Conservation (phyloP, 2,888 invertebrate genomes). For the Cataglyphis rosenhaueri region DNA sequence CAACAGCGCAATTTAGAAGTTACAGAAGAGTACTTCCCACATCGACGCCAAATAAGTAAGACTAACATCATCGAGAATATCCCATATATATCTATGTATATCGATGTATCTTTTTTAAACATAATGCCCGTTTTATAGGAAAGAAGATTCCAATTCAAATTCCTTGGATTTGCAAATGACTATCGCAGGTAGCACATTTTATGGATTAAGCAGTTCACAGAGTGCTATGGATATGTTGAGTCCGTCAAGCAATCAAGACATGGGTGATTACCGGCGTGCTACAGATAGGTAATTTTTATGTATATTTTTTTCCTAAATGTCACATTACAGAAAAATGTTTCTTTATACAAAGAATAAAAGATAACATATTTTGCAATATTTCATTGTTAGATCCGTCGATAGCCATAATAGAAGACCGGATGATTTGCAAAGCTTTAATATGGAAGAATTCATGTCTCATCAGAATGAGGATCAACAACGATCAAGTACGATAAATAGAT, state of each 20-base stretch:
- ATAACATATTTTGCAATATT: background rate
- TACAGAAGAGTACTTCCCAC: slow-evolving; percentile 89
- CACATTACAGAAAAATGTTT: background rate
- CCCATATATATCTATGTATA: background rate
- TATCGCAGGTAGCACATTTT: slow-evolving; percentile 83
- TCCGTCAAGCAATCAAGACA: slow-evolving; percentile 76
- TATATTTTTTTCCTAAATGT: background rate
- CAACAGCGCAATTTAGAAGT: slow-evolving; percentile 92
- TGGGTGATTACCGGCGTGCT: slow-evolving; percentile 82
- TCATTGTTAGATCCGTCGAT: slow-evolving; percentile 43
- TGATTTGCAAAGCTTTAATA: slow-evolving; percentile 90
- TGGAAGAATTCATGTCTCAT: slow-evolving; percentile 93
- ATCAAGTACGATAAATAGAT: slow-evolving; percentile 62
- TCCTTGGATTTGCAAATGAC: slow-evolving; percentile 82
- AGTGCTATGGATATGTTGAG: slow-evolving; percentile 80
- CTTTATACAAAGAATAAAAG: background rate
- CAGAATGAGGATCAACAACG: slow-evolving; percentile 90
- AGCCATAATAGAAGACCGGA: slow-evolving; percentile 84
- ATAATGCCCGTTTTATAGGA: slow-evolving; percentile 65
- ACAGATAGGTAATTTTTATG: slow-evolving; percentile 78
- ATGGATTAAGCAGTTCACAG: slow-evolving; percentile 80
- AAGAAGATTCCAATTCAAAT: slow-evolving; percentile 77
- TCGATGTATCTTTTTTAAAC: background rate
- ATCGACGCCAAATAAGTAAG: slow-evolving; percentile 79
- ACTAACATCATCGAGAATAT: background rate